Evolutionary conservation across 2,888 invertebrate species (phyloP), one percentile per base, ranked within the genome.

Genomic region (Limnephilus rhombicus): DNA sequence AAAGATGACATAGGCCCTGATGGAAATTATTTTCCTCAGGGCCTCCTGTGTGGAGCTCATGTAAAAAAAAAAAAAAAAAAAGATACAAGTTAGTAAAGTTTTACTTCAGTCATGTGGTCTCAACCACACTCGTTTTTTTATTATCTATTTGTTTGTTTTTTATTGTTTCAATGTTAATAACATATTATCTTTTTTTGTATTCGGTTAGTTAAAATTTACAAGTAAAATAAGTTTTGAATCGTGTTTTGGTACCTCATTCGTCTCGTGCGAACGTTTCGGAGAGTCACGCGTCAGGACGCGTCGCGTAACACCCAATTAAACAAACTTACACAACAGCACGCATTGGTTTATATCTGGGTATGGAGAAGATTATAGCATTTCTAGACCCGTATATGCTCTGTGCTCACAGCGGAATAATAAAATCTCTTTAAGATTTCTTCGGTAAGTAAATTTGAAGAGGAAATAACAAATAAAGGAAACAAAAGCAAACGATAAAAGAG

Each of bases 381-480:
- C 24, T 68, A 68, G 68, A 68, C 7, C n/a, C 9, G 4, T 68
- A 9, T 68, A 24, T n/a, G 68, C n/a, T 68, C n/a, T 68, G 68
- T 68, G 68, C n/a, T 68, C 68, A 68, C 83, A 90, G 49, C 91
- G 68, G 90, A 92, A 92, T 92, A 92, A 91, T 91, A 92, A 92
- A 92, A 92, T 91, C 92, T 90, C 90, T 92, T 92, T 92, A 90
- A 92, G 92, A 90, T 92, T 91, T 92, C 89, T 53, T 85, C 85
- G 89, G 86, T 49, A 91, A 91, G 91, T 90, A 92, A 91, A 92
- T 92, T 92, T 90, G 91, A 85, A 92, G 89, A 90, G 91, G 91
- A 92, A 91, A 92, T 92, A 92, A 92, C 92, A 92, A 87, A 92
- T 91, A 92, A 92, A 92, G 92, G 92, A 92, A 92, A 92, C 91